These are phyloP conservation scores for Nanger granti DNA, from an alignment of 2,113 vertebrate genomes.

Conservation along the genomic window DNA sequence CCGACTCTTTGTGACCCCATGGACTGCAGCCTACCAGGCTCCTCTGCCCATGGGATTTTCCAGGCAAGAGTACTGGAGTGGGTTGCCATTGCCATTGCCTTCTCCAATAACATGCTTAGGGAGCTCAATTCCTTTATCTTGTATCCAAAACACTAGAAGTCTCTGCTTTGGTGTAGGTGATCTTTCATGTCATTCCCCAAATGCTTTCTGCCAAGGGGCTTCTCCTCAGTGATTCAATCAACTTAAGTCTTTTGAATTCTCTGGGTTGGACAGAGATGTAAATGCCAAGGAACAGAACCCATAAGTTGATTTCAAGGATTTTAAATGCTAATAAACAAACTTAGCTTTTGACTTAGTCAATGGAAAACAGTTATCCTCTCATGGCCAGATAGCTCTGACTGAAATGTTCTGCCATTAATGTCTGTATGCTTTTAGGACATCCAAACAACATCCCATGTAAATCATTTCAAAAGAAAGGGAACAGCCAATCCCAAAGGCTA, in stretches of 20 bases:
- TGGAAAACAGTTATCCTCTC: constrained; percentile 36
- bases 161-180: background rate
- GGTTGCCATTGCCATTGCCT: too few relatives aligned
- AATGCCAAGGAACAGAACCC: constrained; percentile 33
- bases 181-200: background rate
- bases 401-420: constrained; percentile 36
- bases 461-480: constrained; percentile 41
- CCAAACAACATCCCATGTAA: background rate
- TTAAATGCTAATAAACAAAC: constrained; percentile 19
- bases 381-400: background rate
- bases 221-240: background rate
- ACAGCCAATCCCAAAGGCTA: background rate
- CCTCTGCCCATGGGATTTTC: too few relatives aligned
- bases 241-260: constrained; percentile 17
- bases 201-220: background rate
- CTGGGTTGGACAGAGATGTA: background rate
- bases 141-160: constrained; percentile 17
- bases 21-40: too few relatives aligned
- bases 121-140: background rate
- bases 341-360: constrained; percentile 37
- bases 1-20: fast-evolving
- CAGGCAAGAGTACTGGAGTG: too few relatives aligned
- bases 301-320: background rate
- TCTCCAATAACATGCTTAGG: background rate
- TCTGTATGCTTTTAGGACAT: background rate